These are phyloP conservation scores for Toxotes chatareus DNA, from an alignment of 2,113 vertebrate species.

Conservation along the genomic window DNA sequence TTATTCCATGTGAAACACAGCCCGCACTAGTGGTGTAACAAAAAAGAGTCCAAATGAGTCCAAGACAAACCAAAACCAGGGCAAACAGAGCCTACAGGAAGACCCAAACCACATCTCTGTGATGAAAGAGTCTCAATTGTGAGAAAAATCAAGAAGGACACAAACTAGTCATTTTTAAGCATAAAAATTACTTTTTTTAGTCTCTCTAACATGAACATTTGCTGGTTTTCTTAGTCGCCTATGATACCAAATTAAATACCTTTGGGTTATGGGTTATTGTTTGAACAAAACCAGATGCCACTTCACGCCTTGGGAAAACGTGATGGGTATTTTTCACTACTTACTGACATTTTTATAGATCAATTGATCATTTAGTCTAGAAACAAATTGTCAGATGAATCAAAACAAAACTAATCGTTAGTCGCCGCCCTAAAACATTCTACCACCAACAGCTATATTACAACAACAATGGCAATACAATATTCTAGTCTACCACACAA, in stretches of 20 bases:
- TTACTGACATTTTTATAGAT: neutral
- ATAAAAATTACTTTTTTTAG: neutral
- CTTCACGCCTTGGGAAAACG: neutral
- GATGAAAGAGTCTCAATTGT: neutral
- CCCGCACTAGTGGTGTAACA: neutral
- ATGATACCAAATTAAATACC: neutral
- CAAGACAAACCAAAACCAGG: conserved; percentile 23
- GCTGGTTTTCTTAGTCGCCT: neutral
- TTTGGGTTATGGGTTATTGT: conserved; percentile 3
- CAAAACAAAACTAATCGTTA: neutral
- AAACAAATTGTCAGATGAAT: neutral
- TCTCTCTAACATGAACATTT: neutral
- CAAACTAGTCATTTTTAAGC: neutral
- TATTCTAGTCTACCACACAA: conserved; percentile 43
- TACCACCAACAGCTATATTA: neutral
- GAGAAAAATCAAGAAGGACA: neutral
- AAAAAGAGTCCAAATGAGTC: neutral
- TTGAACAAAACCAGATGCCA: neutral
- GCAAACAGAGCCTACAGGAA: neutral
- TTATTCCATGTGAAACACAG: neutral
- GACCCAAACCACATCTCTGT: neutral
- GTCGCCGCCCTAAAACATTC: neutral
- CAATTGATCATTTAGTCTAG: neutral
- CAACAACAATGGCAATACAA: conserved; percentile 34
- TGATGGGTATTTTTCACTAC: neutral